phyloP scores from a whole-genome alignment of 2,797 vertebrate genomes.

The Neoniphon sammara region DNA sequence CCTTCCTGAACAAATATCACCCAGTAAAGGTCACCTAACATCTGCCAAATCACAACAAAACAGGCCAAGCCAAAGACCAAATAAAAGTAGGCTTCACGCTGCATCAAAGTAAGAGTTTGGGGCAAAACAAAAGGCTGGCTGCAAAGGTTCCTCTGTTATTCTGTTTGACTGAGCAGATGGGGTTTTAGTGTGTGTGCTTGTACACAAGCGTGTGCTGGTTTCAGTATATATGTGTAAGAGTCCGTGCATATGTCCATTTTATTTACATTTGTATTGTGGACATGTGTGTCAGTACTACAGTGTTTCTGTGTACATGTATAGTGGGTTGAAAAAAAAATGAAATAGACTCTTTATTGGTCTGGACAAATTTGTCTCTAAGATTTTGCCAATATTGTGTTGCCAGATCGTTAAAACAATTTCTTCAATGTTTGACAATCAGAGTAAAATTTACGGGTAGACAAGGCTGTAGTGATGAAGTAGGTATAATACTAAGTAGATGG shows the following conservation, averaged over 20 bases:
- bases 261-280: too few relatives aligned
- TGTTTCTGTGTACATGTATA: background rate
- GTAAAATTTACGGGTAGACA: too few relatives aligned
- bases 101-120: conserved; percentile 21
- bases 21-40: conserved; percentile 50
- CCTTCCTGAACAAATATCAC: conserved; percentile 56
- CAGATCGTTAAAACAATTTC: conserved; percentile 14
- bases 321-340: background rate
- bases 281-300: background rate
- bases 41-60: conserved; percentile 48
- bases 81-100: conserved; percentile 31
- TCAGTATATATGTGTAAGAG: background rate
- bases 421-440: background rate
- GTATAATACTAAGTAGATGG: too few relatives aligned
- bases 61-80: conserved; percentile 39
- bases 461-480: too few relatives aligned
- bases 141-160: conserved; percentile 17
- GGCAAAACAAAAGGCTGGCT: conserved; percentile 16
- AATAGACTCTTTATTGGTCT: too few relatives aligned
- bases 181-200: conserved; percentile 51
- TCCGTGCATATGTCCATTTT: background rate
- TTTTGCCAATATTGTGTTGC: background rate
- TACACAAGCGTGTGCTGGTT: background rate
- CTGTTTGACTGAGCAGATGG: conserved; percentile 43
- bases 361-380: too few relatives aligned